Conservation (phyloP, 2,888 invertebrate species). For the Megalurothrips usitatus region DNA sequence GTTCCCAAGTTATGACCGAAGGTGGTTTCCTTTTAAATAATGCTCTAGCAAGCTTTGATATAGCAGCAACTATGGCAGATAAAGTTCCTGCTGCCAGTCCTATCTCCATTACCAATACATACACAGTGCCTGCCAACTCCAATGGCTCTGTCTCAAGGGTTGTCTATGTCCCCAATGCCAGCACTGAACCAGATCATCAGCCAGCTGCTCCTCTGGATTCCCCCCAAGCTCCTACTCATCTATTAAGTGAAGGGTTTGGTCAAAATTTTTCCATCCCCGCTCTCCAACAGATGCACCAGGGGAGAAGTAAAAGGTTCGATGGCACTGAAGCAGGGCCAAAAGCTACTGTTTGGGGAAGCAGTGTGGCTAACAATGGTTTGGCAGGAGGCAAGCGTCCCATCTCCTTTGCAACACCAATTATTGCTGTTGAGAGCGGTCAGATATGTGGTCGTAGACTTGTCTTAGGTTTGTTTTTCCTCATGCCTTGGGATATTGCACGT, state of each 20-base stretch:
- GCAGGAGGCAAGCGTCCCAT: constrained; percentile 38
- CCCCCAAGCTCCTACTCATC: too few species aligned
- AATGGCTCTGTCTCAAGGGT: too few species aligned
- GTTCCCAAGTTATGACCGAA: constrained; percentile 50
- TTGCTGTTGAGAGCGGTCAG: constrained; percentile 40
- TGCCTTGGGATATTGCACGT: background rate
- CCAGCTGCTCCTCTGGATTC: too few species aligned
- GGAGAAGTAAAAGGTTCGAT: background rate
- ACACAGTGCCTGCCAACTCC: too few species aligned
- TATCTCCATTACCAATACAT: background rate
- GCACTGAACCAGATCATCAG: too few species aligned
- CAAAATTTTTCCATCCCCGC: too few species aligned
- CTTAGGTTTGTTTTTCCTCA: constrained; percentile 42
- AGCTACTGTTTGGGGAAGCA: background rate
- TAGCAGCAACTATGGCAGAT: background rate
- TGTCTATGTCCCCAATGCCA: background rate
- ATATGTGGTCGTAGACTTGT: constrained; percentile 53
- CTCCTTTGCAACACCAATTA: constrained; percentile 41
- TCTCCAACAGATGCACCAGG: background rate
- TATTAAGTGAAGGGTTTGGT: too few species aligned
- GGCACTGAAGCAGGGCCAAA: background rate
- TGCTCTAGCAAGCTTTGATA: constrained; percentile 38
- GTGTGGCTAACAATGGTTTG: background rate
- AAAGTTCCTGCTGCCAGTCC: background rate
- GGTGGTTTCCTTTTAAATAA: constrained; percentile 55